These are phyloP conservation scores for Hermaeophaga mercurialis DNA, from an alignment of 2,888 invertebrate species.

Conservation along the genomic window DNA sequence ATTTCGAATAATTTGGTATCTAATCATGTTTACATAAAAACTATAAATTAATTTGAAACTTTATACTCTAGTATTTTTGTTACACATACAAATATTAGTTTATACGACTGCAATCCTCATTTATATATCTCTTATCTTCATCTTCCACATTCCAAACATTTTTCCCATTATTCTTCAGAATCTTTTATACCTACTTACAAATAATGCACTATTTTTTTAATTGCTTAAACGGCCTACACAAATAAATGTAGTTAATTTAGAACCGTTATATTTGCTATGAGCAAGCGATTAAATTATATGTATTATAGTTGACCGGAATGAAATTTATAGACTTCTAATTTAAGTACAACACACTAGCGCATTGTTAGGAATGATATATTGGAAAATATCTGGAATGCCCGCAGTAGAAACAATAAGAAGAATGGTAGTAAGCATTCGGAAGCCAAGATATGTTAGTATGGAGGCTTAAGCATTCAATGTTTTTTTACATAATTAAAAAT, in stretches of 20 bases:
- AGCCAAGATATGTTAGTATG: constrained; percentile 15
- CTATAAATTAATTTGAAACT: too few species aligned
- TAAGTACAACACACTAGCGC: constrained; percentile 4
- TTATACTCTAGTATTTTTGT: too few species aligned
- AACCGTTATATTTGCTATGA: constrained; percentile 7
- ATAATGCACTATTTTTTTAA: neutral
- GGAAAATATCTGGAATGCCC: constrained; percentile 12
- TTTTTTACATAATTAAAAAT: too few species aligned
- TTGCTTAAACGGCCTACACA: constrained; percentile 2
- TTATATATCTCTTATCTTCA: too few species aligned
- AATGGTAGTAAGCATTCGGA: constrained; percentile 7
- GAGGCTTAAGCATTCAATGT: neutral
- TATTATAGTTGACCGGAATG: neutral
- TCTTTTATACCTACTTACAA: neutral
- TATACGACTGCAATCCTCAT: too few species aligned
- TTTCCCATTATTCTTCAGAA: neutral
- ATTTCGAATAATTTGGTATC: too few species aligned
- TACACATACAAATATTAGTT: too few species aligned
- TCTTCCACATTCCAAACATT: neutral
- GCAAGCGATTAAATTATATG: constrained; percentile 7
- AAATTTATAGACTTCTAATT: constrained; percentile 22
- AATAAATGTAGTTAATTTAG: neutral
- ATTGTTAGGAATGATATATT: constrained; percentile 22
- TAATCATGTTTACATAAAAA: too few species aligned
- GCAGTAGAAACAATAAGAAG: constrained; percentile 15